Base-by-base conservation (phyloP, 2,888 invertebrate genomes). In the Orthosia incerta region DNA sequence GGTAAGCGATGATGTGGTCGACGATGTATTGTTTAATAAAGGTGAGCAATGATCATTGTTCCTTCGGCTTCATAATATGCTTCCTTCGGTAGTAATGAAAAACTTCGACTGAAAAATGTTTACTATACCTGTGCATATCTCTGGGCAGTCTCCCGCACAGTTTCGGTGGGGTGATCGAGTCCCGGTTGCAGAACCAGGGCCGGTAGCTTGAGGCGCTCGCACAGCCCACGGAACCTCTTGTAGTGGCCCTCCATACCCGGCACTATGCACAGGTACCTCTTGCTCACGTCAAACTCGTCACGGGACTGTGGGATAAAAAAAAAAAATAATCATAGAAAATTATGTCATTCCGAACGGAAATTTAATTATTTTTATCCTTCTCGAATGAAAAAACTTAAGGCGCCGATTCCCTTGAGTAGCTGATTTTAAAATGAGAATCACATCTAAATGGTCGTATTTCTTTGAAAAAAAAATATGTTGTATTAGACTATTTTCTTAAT, bases 231-330 rank as follows among this genome's bases (percentile, higher is more conserved):
- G 85, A 94, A 94, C 48, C 90, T 83, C 31, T 83, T 76, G 60
- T 92, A 80, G 50, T 91, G 89, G 0, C 93, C 93, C 74, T 94
- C 93, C 26, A 93, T 71, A 0, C 94, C 94, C 0, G 94, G 94
- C 20, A 93, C 76, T 57, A 93, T 84, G 72, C 89, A 89, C 39
- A 94, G 73, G 61, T 89, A 89, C 3, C 84, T 81, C 56, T 88
- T 77, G 5, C 66, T 86, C 3, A 76, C 74, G 50, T 92, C 88
- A 50, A 90, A 73, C 51, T 74, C 74, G 16, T 64, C 46, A 20
- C 18, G 31, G 12, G 59, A 69, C 69, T 71, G 11, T 9, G 9
- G 11, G 23, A 13, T 48, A 56, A n/a, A 13, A 3, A 63, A 71
- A 71, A 48, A n/a, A 13, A 31, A 31, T 18, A 18, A 16, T 31